Evolutionary conservation across 2,113 vertebrate species (phyloP).

Genomic region (Patagioenas fasciata): DNA sequence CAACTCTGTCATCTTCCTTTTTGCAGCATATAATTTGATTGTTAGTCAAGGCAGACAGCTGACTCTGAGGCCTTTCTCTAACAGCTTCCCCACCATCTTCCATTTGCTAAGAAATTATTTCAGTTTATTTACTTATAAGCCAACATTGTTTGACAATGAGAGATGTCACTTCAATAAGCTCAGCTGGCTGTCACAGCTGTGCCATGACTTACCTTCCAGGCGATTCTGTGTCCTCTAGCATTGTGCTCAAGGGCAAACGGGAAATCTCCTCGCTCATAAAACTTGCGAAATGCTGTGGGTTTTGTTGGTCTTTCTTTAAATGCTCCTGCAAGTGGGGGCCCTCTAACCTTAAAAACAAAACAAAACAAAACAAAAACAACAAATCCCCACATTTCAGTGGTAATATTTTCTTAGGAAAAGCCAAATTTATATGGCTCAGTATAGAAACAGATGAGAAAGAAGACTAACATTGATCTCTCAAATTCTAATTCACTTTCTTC

Average conservation of each 20-base stretch:
- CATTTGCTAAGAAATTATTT: constrained; percentile 66
- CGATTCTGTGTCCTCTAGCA: constrained; percentile 85
- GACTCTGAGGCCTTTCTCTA: constrained; percentile 61
- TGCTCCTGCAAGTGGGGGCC: constrained; percentile 87
- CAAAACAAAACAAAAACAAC: neutral
- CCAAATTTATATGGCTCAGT: neutral
- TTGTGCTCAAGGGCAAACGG: constrained; percentile 88
- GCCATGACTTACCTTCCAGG: constrained; percentile 91
- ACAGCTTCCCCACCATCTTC: constrained; percentile 45
- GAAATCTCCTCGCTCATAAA: constrained; percentile 91
- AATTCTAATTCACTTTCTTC: neutral
- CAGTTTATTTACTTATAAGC: constrained; percentile 68
- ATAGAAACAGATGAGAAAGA: neutral
- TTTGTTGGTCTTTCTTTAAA: constrained; percentile 85
- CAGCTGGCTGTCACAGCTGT: constrained; percentile 61
- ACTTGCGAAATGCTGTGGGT: constrained; percentile 88
- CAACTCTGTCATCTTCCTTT: constrained; percentile 77
- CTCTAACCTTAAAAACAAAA: constrained; percentile 81
- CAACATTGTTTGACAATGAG: constrained; percentile 65
- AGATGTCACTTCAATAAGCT: constrained; percentile 55
- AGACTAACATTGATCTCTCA: neutral
- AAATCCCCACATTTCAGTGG: neutral
- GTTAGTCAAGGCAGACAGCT: constrained; percentile 75
- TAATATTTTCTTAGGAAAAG: neutral
- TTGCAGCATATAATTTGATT: constrained; percentile 78